Conservation (phyloP, 2,797 vertebrate species). For the Scleropages formosus region DNA sequence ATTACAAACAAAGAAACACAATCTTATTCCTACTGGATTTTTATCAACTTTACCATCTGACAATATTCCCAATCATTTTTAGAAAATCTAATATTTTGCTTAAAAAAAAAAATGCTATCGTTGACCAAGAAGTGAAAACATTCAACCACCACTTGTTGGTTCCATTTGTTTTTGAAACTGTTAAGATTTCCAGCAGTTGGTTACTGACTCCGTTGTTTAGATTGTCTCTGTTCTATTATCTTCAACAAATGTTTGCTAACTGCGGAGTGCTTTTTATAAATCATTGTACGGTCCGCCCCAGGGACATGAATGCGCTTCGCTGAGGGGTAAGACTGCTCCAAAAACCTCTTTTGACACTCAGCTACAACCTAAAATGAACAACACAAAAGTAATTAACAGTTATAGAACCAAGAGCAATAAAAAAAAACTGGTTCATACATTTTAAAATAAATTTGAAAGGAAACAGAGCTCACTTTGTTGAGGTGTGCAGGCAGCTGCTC, state of each 20-base stretch:
- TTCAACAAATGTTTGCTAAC: conserved; percentile 73
- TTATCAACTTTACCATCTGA: too few species aligned
- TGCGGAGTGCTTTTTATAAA: conserved; percentile 73
- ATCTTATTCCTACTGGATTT: too few species aligned
- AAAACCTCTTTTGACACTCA: conserved; percentile 70
- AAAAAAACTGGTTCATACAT: neutral
- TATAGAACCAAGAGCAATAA: neutral
- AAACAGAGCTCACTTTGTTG: conserved; percentile 63
- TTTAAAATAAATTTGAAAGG: neutral
- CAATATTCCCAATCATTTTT: too few species aligned
- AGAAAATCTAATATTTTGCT: too few species aligned
- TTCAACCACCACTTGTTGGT: too few species aligned
- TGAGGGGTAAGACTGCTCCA: conserved; percentile 70
- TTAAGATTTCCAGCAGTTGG: conserved; percentile 39
- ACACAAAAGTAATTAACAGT: neutral
- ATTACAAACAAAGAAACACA: too few species aligned
- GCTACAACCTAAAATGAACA: conserved; percentile 66
- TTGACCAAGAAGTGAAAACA: too few species aligned
- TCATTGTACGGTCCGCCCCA: conserved; percentile 73
- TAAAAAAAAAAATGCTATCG: too few species aligned
- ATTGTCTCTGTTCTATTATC: conserved; percentile 69
- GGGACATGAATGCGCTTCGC: conserved; percentile 70
- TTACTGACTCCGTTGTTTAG: conserved; percentile 66
- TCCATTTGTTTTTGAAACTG: too few species aligned
- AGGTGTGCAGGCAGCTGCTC: conserved; percentile 65